Percentiles rank a stretch among this genome's conserved stretches.
Conservation (phyloP, 2,113 vertebrate genomes). For the Opisthocomus hoazin region DNA sequence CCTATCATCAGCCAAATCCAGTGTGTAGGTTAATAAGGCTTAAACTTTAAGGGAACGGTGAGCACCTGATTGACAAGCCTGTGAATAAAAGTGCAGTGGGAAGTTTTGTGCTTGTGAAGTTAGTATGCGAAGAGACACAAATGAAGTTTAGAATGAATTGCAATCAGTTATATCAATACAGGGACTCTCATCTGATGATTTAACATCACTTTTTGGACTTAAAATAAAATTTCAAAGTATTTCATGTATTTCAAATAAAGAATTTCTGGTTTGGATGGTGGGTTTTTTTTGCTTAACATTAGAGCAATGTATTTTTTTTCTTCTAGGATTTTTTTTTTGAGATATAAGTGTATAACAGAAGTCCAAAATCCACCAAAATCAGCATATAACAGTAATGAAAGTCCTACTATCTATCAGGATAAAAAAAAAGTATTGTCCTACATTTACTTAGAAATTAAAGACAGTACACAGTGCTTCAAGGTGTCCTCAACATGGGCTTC, state of each 20-base stretch:
- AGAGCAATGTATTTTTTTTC: neutral
- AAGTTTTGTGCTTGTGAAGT: conserved; percentile 75
- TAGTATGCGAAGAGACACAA: conserved; percentile 56
- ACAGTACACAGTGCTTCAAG: neutral
- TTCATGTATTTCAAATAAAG: neutral
- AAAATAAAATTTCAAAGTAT: neutral
- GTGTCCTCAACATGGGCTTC: neutral
- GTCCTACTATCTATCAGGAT: neutral
- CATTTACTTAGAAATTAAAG: neutral
- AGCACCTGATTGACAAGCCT: conserved; percentile 82
- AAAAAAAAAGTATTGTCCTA: neutral
- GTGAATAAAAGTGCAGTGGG: conserved; percentile 78
- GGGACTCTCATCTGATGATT: conserved; percentile 27
- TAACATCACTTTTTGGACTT: neutral
- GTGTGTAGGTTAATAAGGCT: conserved; percentile 86
- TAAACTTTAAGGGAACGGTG: conserved; percentile 82
- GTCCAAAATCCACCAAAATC: neutral
- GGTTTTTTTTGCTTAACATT: neutral
- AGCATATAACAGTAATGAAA: neutral
- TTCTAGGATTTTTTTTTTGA: neutral
- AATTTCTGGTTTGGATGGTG: neutral
- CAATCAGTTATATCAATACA: conserved; percentile 36
- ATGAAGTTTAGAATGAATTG: conserved; percentile 57
- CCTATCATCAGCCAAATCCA: conserved; percentile 81
- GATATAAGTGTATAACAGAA: neutral